Conservation (phyloP, 2,113 vertebrate species). For the Argyrosomus japonicus region DNA sequence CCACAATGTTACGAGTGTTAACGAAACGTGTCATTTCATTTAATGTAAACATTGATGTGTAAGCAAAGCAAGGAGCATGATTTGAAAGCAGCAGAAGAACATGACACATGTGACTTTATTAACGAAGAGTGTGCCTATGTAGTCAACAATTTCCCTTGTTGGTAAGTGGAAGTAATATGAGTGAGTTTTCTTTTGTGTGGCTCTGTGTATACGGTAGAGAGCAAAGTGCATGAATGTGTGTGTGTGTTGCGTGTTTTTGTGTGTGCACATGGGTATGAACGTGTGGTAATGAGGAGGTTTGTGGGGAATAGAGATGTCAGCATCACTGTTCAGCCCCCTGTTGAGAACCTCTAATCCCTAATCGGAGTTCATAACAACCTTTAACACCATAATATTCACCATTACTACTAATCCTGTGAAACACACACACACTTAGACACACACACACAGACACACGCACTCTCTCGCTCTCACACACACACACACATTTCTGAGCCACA, state of each 20-base stretch:
- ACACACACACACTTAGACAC: constrained; percentile 25
- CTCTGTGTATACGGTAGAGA: neutral
- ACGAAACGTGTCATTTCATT: constrained; percentile 1
- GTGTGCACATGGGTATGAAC: constrained; percentile 9
- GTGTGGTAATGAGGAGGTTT: constrained; percentile 6
- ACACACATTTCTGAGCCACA: neutral
- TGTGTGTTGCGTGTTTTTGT: constrained; percentile 9
- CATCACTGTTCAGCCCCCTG: constrained; percentile 41
- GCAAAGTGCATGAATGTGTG: constrained; percentile 1
- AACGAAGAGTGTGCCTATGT: neutral
- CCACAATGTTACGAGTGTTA: neutral
- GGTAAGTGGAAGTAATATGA: constrained; percentile 28
- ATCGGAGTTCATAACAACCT: constrained; percentile 58
- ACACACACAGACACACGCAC: neutral
- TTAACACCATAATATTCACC: constrained; percentile 52
- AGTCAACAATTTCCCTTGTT: neutral
- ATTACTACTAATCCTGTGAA: constrained; percentile 54
- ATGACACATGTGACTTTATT: neutral
- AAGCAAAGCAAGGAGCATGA: neutral
- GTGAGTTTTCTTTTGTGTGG: constrained; percentile 1
- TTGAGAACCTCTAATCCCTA: constrained; percentile 59
- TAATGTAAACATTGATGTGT: neutral
- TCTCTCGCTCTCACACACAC: constrained; percentile 1
- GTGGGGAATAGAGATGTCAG: constrained; percentile 60
- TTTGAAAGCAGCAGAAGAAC: neutral